Evolutionary conservation across 2,113 vertebrate genomes (phyloP), one percentile per base, ranked within the genome.

Genomic region (Salminus brasiliensis): DNA sequence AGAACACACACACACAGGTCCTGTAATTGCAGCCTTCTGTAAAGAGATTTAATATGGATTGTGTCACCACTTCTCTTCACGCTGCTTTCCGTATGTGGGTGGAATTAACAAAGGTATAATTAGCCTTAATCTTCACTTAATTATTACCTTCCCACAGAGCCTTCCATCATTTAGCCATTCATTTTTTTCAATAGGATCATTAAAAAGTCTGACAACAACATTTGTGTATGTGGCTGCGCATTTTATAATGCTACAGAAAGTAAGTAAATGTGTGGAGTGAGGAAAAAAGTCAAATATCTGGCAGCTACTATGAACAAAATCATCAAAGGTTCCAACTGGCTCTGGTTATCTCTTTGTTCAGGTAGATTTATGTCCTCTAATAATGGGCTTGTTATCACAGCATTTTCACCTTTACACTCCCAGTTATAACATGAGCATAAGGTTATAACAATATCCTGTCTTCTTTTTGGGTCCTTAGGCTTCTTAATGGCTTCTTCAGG

Each of bases 21-120:
- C 63, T 29, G 43, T 52, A 39, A n/a, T 29, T 8, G 59, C 12
- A 25, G 43, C 23, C 49, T 45, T 74, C 53, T 65, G 16, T 47
- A 25, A 34, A 29, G 66, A 43, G 55, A 74, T 76, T 72, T 69
- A 65, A 79, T 53, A 63, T 52, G 71, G 45, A 45, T 41, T 36
- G 23, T 83, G 68, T 81, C 72, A 70, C 67, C 29, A 69, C 62
- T 52, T 25, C 29, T 69, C n/a, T 60, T 66, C 63, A n/a, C 41
- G 25, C 72, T 63, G 49, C 30, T 30, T 72, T 45, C 59, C 78
- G 12, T 68, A 68, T 43, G 36, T 79, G 53, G 49, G 63, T 43
- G 63, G 34, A 76, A 69, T 79, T 83, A 63, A 71, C 71, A 75
- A 66, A 69, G 72, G 52, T 68, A 72, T 86, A 82, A 86, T 83